Evolutionary conservation across 1,140 invertebrate species (phyloP), one percentile per base, ranked within the genome.

Genomic region (Aphaenogaster floridana): DNA sequence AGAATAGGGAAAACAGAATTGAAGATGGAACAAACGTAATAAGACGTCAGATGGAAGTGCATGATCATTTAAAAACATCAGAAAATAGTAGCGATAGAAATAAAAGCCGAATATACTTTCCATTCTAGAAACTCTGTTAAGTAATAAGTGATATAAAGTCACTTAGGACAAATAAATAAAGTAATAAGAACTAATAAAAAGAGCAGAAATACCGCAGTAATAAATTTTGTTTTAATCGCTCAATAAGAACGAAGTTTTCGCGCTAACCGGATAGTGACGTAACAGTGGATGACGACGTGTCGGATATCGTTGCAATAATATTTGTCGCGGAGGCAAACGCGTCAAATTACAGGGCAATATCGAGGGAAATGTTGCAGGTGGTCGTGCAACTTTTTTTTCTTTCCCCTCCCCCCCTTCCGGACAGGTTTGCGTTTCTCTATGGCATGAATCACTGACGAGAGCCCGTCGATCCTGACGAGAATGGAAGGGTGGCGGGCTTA

Each of bases 361-460:
- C 69, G 52, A 48, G 34, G 34, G 63, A 76, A 54, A 68, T 74
- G 66, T 64, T 36, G 21, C 34, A 13, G 83, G 48, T 48, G 71
- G 81, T 61, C 13, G 17, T 13, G 9, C 54, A 36, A 63, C 72
- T 76, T 78, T 89, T 89, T 86, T 59, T 45, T 21, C 15, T n/a
- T 13, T 7, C 8, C 39, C 64, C 28, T 0, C 61, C 64, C 2
- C 13, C 7, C n/a, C 1, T 0, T 5, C 13, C 34, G 6, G 66
- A 61, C 69, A 48, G 69, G 54, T 80, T 77, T 74, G 80, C 76
- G 80, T 69, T 42, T 89, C 39, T 42, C 77, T 79, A 87, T 42
- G 66, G 36, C 57, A 61, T 83, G 86, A 89, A 89, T 89, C 85
- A 88, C 48, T 80, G 69, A 88, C 45, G 76, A 81, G 42, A 48